Conservation (phyloP, 2,888 invertebrate species). For the Cephus nigrinus region DNA sequence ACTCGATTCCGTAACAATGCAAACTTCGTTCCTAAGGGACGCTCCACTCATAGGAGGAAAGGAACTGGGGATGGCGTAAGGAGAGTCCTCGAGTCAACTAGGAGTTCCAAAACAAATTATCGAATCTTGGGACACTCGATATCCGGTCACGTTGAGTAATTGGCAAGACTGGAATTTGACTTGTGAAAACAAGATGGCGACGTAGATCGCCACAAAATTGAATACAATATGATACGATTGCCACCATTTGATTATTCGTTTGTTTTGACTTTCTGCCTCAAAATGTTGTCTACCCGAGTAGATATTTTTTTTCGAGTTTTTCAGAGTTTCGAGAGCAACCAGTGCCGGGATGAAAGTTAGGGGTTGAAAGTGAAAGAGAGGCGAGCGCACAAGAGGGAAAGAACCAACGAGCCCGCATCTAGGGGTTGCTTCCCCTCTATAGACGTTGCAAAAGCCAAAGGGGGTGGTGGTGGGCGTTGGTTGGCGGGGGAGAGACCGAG, state of each 20-base stretch:
- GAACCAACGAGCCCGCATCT: neutral
- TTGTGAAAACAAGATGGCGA: neutral
- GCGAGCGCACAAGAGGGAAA: constrained; percentile 42
- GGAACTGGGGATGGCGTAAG: neutral
- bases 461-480: constrained; percentile 55
- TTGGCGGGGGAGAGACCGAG: constrained; percentile 43
- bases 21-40: constrained; percentile 43
- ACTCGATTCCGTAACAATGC: constrained; percentile 60
- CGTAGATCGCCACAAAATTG: neutral
- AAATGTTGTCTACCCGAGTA: neutral
- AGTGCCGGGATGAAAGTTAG: neutral
- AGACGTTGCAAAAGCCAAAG: constrained; percentile 53
- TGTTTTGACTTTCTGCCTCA: neutral
- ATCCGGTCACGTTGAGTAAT: neutral
- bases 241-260: neutral
- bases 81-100: neutral
- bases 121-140: constrained; percentile 11
- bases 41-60: neutral
- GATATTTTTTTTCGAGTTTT: neutral
- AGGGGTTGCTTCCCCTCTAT: constrained; percentile 24
- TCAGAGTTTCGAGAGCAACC: neutral
- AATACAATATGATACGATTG: neutral
- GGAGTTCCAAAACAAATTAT: constrained; percentile 42
- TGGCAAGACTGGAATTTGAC: neutral
- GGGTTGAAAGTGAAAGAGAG: constrained; percentile 51